Evolutionary conservation across 2,888 invertebrate species (phyloP).

Genomic region (Athalia rosae): DNA sequence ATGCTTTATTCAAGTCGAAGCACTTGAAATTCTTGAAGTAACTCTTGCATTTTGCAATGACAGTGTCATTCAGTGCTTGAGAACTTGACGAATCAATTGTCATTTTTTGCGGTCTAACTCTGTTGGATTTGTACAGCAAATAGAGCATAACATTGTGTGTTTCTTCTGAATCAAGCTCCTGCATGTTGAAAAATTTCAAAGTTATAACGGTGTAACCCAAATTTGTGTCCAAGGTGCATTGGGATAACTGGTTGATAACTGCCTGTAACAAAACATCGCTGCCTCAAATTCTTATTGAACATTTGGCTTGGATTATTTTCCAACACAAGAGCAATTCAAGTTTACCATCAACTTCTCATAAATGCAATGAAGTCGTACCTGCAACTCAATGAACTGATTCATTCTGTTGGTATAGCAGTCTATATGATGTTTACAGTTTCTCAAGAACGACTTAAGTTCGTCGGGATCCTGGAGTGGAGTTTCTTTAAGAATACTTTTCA

Average conservation of each 20-base stretch:
- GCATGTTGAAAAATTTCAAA: constrained; percentile 52
- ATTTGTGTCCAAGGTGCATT: constrained; percentile 53
- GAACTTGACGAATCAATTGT: constrained; percentile 49
- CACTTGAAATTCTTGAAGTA: constrained; percentile 53
- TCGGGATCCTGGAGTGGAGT: constrained; percentile 49
- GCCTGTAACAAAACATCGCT: constrained; percentile 47
- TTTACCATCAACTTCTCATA: no score
- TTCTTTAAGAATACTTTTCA: constrained; percentile 52
- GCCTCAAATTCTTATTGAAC: neutral
- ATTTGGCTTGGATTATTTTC: no score
- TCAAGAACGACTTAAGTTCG: constrained; percentile 52
- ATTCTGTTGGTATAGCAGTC: constrained; percentile 54
- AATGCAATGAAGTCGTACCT: constrained; percentile 48
- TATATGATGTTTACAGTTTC: constrained; percentile 55
- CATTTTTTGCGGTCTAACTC: constrained; percentile 54
- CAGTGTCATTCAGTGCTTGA: constrained; percentile 12
- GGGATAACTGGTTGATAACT: constrained; percentile 33
- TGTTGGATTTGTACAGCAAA: constrained; percentile 54
- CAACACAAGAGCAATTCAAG: no score
- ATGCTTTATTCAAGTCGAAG: constrained; percentile 51
- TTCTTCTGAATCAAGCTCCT: constrained; percentile 41
- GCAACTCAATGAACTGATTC: constrained; percentile 54
- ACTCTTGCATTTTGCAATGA: constrained; percentile 42
- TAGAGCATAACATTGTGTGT: constrained; percentile 52
- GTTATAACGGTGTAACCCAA: constrained; percentile 52